These are phyloP conservation scores for Hypocryptadius cinnamomeus DNA, from an alignment of 2,113 vertebrate genomes.

Conservation along the genomic window DNA sequence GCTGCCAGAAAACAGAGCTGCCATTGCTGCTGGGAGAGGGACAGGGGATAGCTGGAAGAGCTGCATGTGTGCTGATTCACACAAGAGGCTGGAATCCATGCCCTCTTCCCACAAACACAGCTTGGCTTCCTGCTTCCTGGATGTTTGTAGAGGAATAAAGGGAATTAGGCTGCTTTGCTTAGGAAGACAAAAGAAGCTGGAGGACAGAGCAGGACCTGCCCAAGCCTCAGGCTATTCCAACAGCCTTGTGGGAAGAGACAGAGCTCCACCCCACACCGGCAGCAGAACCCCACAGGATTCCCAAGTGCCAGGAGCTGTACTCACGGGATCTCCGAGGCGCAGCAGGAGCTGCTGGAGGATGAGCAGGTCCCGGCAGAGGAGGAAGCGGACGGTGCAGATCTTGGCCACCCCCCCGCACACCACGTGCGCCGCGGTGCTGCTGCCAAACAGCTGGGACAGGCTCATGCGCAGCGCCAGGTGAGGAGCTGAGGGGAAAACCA, in stretches of 20 bases:
- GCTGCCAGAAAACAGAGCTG: not conserved
- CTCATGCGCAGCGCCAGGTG: constrained; percentile 73
- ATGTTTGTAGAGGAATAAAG: not conserved
- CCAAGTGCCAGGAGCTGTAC: not conserved
- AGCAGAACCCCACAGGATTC: not conserved
- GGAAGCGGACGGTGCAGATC: constrained; percentile 77
- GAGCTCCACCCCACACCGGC: not conserved
- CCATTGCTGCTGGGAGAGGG: not conserved
- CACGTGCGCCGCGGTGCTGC: constrained; percentile 63
- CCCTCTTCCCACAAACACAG: not conserved
- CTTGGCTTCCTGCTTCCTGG: not conserved
- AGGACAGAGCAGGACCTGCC: not conserved
- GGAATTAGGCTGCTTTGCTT: not conserved
- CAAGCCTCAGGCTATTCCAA: not conserved
- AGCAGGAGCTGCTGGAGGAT: constrained; percentile 88
- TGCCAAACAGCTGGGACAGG: constrained; percentile 85
- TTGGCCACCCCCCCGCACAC: constrained; percentile 80
- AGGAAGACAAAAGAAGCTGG: not conserved
- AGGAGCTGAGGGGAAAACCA: constrained; percentile 62
- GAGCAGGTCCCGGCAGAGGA: constrained; percentile 87
- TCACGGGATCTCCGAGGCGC: constrained; percentile 81
- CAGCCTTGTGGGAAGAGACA: not conserved
- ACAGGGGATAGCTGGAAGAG: not conserved
- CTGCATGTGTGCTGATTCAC: not conserved
- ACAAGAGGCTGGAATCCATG: not conserved